Base-by-base conservation (phyloP, 2,113 vertebrate genomes). In the Gasterosteus nipponicus region DNA sequence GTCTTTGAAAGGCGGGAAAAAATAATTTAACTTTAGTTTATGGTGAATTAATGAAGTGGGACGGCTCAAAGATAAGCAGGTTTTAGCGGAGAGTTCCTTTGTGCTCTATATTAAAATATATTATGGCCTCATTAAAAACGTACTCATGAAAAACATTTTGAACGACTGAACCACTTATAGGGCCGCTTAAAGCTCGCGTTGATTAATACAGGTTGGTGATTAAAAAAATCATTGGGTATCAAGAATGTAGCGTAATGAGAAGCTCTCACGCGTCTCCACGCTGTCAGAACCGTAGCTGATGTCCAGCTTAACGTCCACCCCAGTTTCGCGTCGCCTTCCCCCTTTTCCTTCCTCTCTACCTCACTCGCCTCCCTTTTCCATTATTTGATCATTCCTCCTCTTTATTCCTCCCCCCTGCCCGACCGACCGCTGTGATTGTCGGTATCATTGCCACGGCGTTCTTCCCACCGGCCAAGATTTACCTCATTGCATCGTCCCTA, bases 401-500 rank as follows among this genome's bases (percentile, higher is more conserved):
- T 9, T 58, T 75, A 44, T 62, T 56, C 22, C 60, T 62, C 57
- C 22, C 22, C 59, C 33, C 0, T 10, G 1, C 49, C 63, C 44
- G 12, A 61, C 71, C 46, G 67, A 67, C 56, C 31, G 64, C 62
- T 69, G 54, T 60, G 67, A 88, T 86, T 83, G 72, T 77, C 76
- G 79, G 70, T 65, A 78, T 87, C 76, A 69, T 72, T 16, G 4
- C 42, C 19, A 31, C 54, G 64, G 71, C 74, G 82, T 77, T 66
- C 67, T 69, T 77, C 83, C 89, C 78, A 72, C 71, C 44, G 59
- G 76, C 73, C 67, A 74, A 85, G 78, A 81, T 77, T 80, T 51
- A 73, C 80, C 66, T 82, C 61, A 77, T 86, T 77, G 74, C 79
- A 89, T 87, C 56, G 42, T 42, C 39, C 31, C 58, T 75, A 89